Evolutionary conservation across 2,113 vertebrate species (phyloP), one percentile per base, ranked within the genome.

Genomic region (Polyodon spathula): DNA sequence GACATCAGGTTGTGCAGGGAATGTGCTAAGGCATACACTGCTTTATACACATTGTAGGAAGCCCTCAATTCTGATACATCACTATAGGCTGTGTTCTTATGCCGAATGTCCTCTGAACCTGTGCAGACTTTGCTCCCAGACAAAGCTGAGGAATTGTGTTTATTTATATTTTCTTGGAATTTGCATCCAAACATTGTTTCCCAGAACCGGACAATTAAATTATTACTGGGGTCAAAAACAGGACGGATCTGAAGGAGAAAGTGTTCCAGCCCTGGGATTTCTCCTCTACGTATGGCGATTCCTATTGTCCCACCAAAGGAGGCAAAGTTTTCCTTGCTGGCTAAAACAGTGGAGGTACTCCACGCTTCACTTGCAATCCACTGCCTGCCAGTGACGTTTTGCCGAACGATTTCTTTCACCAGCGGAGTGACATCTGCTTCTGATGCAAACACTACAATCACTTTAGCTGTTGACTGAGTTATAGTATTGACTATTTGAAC

Each of bases 401-500:
- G 63, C 17, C 12, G 56, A 43, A n/a, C n/a, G 59, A 78, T 69
- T 62, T 85, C 81, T 44, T 41, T 37, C 4, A 52, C 59, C 27
- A 61, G 27, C 14, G 59, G 15, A 16, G 15, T 37, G 1, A 81
- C 10, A n/a, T 61, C 43, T 8, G 16, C 51, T 14, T 11, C 44
- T 16, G 11, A 14, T 8, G 51, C 37, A 12, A 61, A 61, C 11
- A 61, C n/a, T 14, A 61, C 37, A 52, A 61, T 61, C 7, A 51
- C 15, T 51, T 14, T 51, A 2, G 59, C 59, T 11, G 44, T 50
- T 5, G 59, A 51, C 44, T 39, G 50, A 60, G 58, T 68, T 55
- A 86, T 78, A 10, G 73, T 60, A 8, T 43, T 6, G 11, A 80
- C 76, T 37, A 86, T 82, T 37, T 66, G 76, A 12, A n/a, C 60